Evolutionary conservation across 2,797 vertebrate genomes (phyloP).

Genomic region (Hippopotamyrus pictus): DNA sequence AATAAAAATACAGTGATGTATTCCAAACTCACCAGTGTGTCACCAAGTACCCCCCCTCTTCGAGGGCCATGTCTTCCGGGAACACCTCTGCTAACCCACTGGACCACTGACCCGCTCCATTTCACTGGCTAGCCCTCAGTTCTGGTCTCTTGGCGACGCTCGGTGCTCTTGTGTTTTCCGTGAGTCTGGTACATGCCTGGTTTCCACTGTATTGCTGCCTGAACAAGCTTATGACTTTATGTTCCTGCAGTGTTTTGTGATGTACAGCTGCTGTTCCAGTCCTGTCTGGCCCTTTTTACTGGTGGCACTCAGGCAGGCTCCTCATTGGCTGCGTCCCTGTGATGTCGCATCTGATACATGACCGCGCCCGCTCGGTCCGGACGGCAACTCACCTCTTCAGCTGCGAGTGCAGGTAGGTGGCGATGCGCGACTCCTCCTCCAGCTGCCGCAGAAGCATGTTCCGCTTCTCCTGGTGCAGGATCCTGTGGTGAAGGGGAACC

Average conservation of each 20-base stretch:
- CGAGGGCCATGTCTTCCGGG: background rate
- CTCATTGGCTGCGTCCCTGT: background rate
- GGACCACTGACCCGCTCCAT: background rate
- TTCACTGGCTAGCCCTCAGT: background rate
- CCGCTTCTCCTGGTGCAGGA: constrained; percentile 82
- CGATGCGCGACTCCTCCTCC: constrained; percentile 86
- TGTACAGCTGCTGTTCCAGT: background rate
- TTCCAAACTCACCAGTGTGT: background rate
- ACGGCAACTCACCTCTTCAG: constrained; percentile 74
- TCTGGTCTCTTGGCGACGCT: background rate
- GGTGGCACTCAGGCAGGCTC: background rate
- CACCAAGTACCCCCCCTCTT: background rate
- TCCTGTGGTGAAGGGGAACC: constrained; percentile 42
- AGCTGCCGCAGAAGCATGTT: constrained; percentile 84
- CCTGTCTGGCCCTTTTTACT: background rate
- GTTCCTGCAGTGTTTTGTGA: background rate
- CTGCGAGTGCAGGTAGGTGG: constrained; percentile 91
- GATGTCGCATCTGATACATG: background rate
- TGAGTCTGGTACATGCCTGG: background rate
- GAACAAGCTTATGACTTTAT: background rate
- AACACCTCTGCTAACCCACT: background rate
- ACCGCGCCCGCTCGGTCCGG: background rate
- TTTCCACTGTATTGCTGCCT: background rate
- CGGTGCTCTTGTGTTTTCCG: background rate
- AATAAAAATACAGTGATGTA: background rate